Percentiles rank a stretch among this genome's conserved stretches.
phyloP scores from a whole-genome alignment of 2,888 invertebrate species.

The Hydraecia micacea region DNA sequence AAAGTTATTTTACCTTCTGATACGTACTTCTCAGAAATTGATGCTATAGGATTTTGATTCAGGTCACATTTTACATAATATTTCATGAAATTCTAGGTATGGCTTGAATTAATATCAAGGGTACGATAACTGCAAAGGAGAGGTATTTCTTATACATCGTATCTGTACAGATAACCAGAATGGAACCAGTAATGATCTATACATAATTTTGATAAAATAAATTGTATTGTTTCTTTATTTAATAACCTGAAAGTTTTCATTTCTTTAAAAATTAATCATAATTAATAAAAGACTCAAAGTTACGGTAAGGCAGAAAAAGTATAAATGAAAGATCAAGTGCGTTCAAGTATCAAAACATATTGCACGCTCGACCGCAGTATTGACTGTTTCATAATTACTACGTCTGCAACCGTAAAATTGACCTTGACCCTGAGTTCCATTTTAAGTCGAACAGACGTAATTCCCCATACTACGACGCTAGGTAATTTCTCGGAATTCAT shows the following conservation, averaged over 20 bases:
- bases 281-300: too few species aligned
- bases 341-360: constrained; percentile 11
- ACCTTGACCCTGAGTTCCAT: background rate
- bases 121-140: background rate
- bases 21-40: background rate
- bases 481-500: background rate
- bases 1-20: background rate
- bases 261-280: background rate
- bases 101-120: background rate
- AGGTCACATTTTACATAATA: background rate
- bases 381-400: constrained; percentile 22
- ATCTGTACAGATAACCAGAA: too few species aligned
- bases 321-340: background rate
- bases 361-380: background rate
- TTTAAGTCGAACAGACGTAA: background rate
- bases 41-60: background rate
- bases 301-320: too few species aligned
- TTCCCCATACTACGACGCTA: background rate
- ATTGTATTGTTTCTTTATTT: background rate
- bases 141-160: background rate
- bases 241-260: background rate
- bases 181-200: too few species aligned
- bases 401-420: constrained; percentile 1
- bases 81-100: background rate
- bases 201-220: background rate